phyloP scores from a whole-genome alignment of 2,113 vertebrate species.

The Pluvialis apricaria region DNA sequence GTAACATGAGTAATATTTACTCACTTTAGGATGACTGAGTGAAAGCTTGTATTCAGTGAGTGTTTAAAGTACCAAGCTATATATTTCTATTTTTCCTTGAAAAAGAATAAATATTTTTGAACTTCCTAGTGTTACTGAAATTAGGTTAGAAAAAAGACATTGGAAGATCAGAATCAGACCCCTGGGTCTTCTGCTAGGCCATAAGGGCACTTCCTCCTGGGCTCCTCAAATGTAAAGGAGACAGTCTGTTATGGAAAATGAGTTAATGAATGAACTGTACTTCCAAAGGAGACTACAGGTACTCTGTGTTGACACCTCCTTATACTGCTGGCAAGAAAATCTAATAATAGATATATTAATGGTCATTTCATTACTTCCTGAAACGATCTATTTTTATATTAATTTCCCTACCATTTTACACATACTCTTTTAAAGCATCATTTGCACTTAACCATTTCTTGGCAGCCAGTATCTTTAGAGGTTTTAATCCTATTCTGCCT shows the following conservation, averaged over 20 bases:
- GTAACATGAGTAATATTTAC: neutral
- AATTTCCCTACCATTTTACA: neutral
- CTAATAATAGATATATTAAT: neutral
- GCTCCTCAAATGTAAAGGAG: neutral
- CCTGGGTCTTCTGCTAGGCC: neutral
- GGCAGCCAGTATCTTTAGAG: neutral
- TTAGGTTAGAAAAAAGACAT: neutral
- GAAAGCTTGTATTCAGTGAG: neutral
- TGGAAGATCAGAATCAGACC: neutral
- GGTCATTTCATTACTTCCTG: neutral
- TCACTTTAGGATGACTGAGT: neutral
- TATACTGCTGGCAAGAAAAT: neutral
- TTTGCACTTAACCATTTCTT: neutral
- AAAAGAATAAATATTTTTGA: neutral
- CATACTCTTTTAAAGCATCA: neutral
- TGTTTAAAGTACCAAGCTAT: neutral
- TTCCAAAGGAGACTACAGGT: neutral
- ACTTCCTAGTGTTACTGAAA: neutral
- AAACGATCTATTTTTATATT: neutral
- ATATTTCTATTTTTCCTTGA: neutral
- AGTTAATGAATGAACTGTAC: neutral
- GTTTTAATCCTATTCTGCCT: neutral
- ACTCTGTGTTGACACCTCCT: neutral
- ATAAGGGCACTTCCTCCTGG: neutral
- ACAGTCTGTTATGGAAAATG: neutral